Base-by-base conservation (phyloP, 2,888 invertebrate species). In the Zaprionus bogoriensis region DNA sequence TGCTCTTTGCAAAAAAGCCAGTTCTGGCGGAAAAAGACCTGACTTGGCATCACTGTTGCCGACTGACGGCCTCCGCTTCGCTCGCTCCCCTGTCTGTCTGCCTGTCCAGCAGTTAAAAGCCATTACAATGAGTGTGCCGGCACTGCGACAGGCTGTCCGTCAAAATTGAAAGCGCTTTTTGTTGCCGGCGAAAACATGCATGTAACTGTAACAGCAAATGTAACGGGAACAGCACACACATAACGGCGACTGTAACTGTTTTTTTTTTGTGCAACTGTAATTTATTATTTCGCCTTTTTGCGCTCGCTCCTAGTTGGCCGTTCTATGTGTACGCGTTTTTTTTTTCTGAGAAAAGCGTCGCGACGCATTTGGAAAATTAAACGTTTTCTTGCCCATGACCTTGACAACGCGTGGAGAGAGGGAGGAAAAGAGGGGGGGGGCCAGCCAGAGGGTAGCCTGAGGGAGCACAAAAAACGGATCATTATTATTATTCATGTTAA, bases 401-500 rank as follows among this genome's bases (percentile, higher is more conserved):
- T 36, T 17, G 32, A 14, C 47, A 5, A 19, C n/a, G 23, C 32
- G 45, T 27, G 12, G 22, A 50, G 17, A n/a, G n/a, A n/a, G 20
- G 9, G 9, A 30, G 19, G 12, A 3, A 36, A 23, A 39, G 39
- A 30, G 10, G 4, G 4, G 10, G 2, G 25, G 5, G 6, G 5
- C 1, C 9, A 6, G 27, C 10, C 1, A 10, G 27, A 6, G 30
- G 5, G 7, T 25, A 6, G 27, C 10, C 1, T 27, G 27, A 6
- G 30, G 19, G 10, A n/a, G 2, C 39, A 39, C 39, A 41, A 53
- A 22, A n/a, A 14, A 17, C 42, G 14, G 10, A 36, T n/a, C 52
- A 44, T 58, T 46, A 54, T 30, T 77, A 73, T 81, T 81, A 74
- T 81, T 69, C 71, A 70, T 72, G 71, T 83, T 87, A 83, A 83